phyloP scores from a whole-genome alignment of 2,113 vertebrate species.

The Saguinus imperator region DNA sequence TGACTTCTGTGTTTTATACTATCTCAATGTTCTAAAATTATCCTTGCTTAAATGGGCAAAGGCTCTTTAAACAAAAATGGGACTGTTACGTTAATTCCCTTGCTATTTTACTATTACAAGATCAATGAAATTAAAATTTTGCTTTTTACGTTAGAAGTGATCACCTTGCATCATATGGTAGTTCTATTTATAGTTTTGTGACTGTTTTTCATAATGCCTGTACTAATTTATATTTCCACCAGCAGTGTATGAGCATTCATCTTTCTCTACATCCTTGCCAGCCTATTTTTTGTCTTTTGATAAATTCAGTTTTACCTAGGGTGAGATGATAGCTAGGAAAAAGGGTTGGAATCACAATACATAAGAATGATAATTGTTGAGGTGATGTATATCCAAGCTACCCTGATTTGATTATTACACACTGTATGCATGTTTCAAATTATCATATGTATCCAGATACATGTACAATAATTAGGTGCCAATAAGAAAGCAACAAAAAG shows the following conservation, averaged over 20 bases:
- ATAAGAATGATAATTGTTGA: not conserved
- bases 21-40: no score
- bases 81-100: no score
- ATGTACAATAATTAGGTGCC: not conserved
- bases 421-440: not conserved
- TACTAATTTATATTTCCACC: not conserved
- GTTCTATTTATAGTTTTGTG: not conserved
- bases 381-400: not conserved
- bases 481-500: not conserved
- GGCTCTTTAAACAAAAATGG: no score
- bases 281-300: not conserved
- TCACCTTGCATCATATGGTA: not conserved
- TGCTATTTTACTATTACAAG: not conserved
- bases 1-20: no score
- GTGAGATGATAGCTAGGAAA: not conserved
- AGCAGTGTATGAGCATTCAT: not conserved
- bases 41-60: no score
- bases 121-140: conserved; percentile 62
- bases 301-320: not conserved
- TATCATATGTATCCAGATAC: not conserved
- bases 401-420: not conserved
- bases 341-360: not conserved
- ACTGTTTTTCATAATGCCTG: not conserved
- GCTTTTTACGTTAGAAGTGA: conserved; percentile 62
- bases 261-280: not conserved